phyloP scores from a whole-genome alignment of 1,140 invertebrate genomes.

The Streblospio benedicti region DNA sequence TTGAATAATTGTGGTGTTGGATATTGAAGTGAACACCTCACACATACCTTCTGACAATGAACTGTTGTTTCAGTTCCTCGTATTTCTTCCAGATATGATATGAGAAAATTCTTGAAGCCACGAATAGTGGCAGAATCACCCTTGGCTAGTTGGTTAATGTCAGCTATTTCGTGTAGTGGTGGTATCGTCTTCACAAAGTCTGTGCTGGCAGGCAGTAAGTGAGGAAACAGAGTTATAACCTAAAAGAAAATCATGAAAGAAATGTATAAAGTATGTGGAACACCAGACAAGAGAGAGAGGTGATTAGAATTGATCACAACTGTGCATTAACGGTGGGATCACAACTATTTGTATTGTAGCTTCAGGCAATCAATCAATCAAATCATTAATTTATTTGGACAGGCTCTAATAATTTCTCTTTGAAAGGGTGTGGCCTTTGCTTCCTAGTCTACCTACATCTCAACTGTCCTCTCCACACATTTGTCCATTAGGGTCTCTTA shows the following conservation, averaged over 20 bases:
- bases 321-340: no score
- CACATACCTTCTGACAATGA: background rate
- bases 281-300: constrained; percentile 4
- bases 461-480: no score
- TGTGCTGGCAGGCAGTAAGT: constrained; percentile 39
- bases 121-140: constrained; percentile 33
- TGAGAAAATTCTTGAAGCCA: constrained; percentile 42
- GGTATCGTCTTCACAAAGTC: constrained; percentile 44
- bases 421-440: no score
- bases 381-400: no score
- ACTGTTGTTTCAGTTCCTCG: constrained; percentile 15
- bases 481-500: no score
- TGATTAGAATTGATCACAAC: no score
- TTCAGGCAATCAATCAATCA: no score
- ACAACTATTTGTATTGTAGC: no score
- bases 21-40: background rate
- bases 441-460: no score
- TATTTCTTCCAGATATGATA: constrained; percentile 43
- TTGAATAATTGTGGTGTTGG: no score
- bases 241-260: constrained; percentile 23
- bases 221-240: constrained; percentile 48
- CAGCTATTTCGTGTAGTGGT: constrained; percentile 48
- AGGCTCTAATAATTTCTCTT: no score
- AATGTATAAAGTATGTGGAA: background rate
- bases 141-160: constrained; percentile 45